Base-by-base conservation (phyloP, 2,113 vertebrate species). In the Opisthocomus hoazin region DNA sequence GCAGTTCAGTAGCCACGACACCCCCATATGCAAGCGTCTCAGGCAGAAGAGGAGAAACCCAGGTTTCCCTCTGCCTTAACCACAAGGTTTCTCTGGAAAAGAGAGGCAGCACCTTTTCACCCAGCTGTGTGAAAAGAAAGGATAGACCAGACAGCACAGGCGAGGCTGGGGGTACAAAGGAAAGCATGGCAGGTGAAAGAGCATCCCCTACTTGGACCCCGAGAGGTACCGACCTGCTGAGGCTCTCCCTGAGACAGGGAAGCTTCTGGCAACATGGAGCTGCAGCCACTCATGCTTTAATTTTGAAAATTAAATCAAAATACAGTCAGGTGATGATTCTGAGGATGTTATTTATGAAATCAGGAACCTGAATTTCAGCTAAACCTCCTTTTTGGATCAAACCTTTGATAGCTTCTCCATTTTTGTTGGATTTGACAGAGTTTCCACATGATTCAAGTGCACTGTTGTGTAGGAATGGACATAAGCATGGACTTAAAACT, bases 41-140 rank as follows among this genome's bases (percentile, higher is more conserved):
- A 32, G 76, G 91, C 71, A 86, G 86, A 94, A 80, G 45, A 73
- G 32, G 54, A 86, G 54, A 86, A 92, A 54, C 41, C 15, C 36
- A 21, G 21, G 32, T 34, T 20, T 93, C 26, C 34, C 50, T 77
- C 41, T 30, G 11, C 45, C 66, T 90, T 79, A 69, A 58, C 65
- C 46, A 30, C 4, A 1, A 48, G 30, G 13, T 32, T 87, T 85
- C 53, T 37, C 43, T 71, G 46, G 32, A 32, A 45, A 57, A 58
- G 20, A 73, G 3, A 27, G 41, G 34, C 48, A 83, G 41, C 43
- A 79, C 5, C 41, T 79, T 43, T 68, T 82, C 32, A 26, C 10
- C 39, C 14, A 19, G 30, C 48, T 61, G 27, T 69, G 30, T 71
- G 74, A 60, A 74, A 74, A 68, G 32, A 46, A 68, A 71, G n/a